Conservation (phyloP, 2,888 invertebrate species). For the Sinotaia quadrata region DNA sequence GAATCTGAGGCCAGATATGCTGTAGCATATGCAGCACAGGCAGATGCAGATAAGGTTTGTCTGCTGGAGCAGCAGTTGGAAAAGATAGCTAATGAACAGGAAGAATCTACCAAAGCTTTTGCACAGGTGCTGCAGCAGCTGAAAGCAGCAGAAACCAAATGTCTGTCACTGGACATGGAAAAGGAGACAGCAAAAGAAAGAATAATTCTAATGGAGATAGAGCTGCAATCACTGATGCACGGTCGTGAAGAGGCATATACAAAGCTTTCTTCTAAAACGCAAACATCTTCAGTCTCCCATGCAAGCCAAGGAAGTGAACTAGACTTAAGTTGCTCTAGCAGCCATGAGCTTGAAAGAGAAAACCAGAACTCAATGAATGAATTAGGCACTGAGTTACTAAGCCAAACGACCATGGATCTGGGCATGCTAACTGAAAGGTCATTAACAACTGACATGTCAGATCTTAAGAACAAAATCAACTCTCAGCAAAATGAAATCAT, state of each 20-base stretch:
- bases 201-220: conserved; percentile 7
- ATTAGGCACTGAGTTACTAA: neutral
- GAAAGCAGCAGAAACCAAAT: neutral
- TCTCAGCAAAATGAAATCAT: conserved; percentile 20
- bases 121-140: conserved; percentile 19
- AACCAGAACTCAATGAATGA: too few species aligned
- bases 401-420: neutral
- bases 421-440: neutral
- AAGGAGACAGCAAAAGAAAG: neutral
- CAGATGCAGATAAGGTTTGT: conserved; percentile 1
- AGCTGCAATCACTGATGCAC: neutral
- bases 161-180: conserved; percentile 2
- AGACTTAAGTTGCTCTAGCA: conserved; percentile 2
- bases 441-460: neutral
- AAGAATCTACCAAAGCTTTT: neutral
- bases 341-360: conserved; percentile 28
- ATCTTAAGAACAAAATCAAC: conserved; percentile 22
- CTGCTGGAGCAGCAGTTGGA: conserved; percentile 16
- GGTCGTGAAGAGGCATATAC: conserved; percentile 8
- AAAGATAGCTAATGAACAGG: conserved; percentile 4
- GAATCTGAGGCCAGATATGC: conserved; percentile 23
- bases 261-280: conserved; percentile 3
- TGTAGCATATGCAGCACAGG: neutral
- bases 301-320: conserved; percentile 9
- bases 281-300: conserved; percentile 1